Percentiles rank a stretch among this genome's conserved stretches.
These are phyloP conservation scores for Sebastiscus tertius DNA, from an alignment of 2,797 vertebrate genomes.

Conservation along the genomic window DNA sequence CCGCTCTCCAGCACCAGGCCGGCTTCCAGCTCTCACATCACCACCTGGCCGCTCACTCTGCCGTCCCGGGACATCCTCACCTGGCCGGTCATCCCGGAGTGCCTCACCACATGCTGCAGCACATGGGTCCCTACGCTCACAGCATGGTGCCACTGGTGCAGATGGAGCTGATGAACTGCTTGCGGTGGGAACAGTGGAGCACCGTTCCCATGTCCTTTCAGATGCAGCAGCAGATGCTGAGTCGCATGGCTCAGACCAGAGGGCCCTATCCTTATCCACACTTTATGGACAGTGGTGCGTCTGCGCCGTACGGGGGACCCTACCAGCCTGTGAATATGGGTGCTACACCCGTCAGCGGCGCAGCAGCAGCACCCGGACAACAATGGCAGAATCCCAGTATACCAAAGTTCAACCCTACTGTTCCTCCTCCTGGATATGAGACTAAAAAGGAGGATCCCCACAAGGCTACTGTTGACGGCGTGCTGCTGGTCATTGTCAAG, in stretches of 20 bases:
- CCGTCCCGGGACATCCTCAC: slow-evolving; percentile 86
- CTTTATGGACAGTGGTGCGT: slow-evolving; percentile 80
- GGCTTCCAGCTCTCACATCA: slow-evolving; percentile 87
- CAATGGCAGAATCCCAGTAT: slow-evolving; percentile 88
- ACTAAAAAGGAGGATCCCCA: slow-evolving; percentile 97
- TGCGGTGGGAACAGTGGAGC: slow-evolving; percentile 91
- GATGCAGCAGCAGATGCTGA: slow-evolving; percentile 99
- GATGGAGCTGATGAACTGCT: slow-evolving; percentile 93
- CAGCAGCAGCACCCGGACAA: slow-evolving; percentile 84
- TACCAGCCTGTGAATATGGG: slow-evolving; percentile 88
- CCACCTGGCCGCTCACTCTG: slow-evolving; percentile 81
- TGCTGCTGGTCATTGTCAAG: slow-evolving; percentile 94
- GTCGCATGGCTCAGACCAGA: slow-evolving; percentile 94
- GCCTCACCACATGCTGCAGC: slow-evolving; percentile 88
- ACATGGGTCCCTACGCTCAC: slow-evolving; percentile 86
- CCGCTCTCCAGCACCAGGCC: slow-evolving; percentile 86
- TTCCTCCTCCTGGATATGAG: slow-evolving; percentile 94
- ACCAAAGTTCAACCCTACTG: slow-evolving; percentile 95
- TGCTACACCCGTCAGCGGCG: slow-evolving; percentile 44
- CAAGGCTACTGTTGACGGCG: slow-evolving; percentile 96
- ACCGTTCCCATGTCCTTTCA: slow-evolving; percentile 98
- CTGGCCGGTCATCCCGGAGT: slow-evolving; percentile 83
- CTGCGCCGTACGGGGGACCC: slow-evolving; percentile 87
- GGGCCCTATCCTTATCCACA: slow-evolving; percentile 90
- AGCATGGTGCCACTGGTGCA: slow-evolving; percentile 92